Evolutionary conservation across 2,888 invertebrate genomes (phyloP), one percentile per base, ranked within the genome.

Genomic region (Eutolmus rufibarbis): DNA sequence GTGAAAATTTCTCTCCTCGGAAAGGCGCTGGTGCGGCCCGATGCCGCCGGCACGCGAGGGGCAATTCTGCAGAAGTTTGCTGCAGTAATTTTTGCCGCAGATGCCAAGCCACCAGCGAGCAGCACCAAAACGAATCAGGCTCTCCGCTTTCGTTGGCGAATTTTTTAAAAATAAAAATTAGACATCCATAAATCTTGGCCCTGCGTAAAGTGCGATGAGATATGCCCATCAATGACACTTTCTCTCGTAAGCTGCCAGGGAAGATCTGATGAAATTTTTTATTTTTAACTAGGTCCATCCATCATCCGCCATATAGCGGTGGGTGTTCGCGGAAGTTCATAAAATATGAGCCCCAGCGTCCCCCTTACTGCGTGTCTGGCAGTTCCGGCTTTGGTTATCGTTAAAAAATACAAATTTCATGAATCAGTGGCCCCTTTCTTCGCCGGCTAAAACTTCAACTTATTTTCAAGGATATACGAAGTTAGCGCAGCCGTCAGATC

Each of bases 141-240:
- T 66, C 66, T 66, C 66, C 12, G 66, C 5, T 66, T 66, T 66
- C 66, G 19, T 66, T 66, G 56, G 31, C 19, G 19, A 81, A 81
- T 19, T 28, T 81, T 51, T 23, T 5, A 81, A 51, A 81, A 56
- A 81, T 31, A 81, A 51, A 81, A 78, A 40, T 78, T 43, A 37
- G 46, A 19, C 46, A 51, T 28, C 56, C 46, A 81, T 81, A 56
- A 81, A 81, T 81, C 81, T 81, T 81, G 81, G 16, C 31, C 28
- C 28, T 56, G 81, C 56, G 81, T 81, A 34, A 81, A 43, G n/a
- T 51, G 56, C 56, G 81, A 81, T 56, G 81, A 81, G 51, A 81
- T 81, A 81, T 81, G 43, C 56, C 56, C 81, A 81, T 81, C 81
- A 34, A 51, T 81, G 81, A 81, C 81, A 81, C 51, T 81, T 81